These are phyloP conservation scores for Campoletis raptor DNA, from an alignment of 2,888 invertebrate genomes.

Conservation along the genomic window DNA sequence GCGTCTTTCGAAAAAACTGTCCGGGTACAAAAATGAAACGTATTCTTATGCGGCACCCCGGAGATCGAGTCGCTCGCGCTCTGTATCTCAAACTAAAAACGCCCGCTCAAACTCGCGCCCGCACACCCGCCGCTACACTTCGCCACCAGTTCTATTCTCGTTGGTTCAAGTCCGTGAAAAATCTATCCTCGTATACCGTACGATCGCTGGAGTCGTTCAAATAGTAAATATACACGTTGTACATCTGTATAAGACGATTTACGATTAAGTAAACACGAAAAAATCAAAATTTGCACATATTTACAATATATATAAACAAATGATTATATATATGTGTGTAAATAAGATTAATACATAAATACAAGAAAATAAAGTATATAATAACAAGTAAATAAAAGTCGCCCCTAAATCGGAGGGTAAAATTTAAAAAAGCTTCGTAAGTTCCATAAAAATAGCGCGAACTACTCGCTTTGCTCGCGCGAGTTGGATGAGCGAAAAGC, in stretches of 20 bases:
- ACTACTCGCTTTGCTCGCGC: constrained; percentile 16
- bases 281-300: not conserved
- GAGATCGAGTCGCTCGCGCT: constrained; percentile 65
- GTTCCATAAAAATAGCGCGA: not conserved
- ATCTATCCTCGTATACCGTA: constrained; percentile 42
- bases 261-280: not conserved
- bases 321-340: constrained; percentile 12
- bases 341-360: not conserved
- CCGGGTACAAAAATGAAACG: not conserved
- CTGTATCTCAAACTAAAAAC: constrained; percentile 66
- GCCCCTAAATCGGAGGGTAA: not conserved
- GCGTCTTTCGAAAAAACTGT: not conserved
- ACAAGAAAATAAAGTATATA: not conserved
- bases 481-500: constrained; percentile 46
- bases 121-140: constrained; percentile 38
- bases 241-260: not conserved
- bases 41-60: constrained; percentile 53
- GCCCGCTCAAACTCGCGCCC: constrained; percentile 56
- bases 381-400: not conserved
- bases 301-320: not conserved
- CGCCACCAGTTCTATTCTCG: constrained; percentile 62
- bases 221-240: constrained; percentile 15
- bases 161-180: constrained; percentile 64
- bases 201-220: constrained; percentile 56
- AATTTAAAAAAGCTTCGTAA: not conserved